Evolutionary conservation across 2,888 invertebrate species (phyloP).

Genomic region (Apoderus coryli): DNA sequence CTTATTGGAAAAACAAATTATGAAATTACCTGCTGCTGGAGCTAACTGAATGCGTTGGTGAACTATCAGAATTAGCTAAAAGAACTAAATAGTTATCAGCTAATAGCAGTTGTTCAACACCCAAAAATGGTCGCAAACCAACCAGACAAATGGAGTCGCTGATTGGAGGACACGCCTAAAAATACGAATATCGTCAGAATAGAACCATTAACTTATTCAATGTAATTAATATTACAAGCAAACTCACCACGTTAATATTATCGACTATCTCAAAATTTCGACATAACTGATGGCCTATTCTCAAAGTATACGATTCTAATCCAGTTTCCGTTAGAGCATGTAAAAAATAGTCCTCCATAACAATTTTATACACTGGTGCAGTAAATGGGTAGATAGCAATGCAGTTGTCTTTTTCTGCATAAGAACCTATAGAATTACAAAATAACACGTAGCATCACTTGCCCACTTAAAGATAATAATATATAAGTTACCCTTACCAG

Average conservation of each 20-base stretch:
- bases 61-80: slow-evolving; percentile 42
- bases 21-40: slow-evolving; percentile 31
- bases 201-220: too few species aligned
- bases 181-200: too few species aligned
- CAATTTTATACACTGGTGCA: slow-evolving; percentile 49
- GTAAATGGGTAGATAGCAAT: slow-evolving; percentile 58
- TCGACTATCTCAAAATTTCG: slow-evolving; percentile 35
- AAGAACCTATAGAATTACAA: too few species aligned
- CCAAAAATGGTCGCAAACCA: slow-evolving; percentile 51
- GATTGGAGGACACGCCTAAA: slow-evolving; percentile 39
- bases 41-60: slow-evolving; percentile 34
- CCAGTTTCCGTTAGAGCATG: slow-evolving; percentile 64
- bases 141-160: slow-evolving; percentile 50
- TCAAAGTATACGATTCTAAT: slow-evolving; percentile 58
- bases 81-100: slow-evolving; percentile 38
- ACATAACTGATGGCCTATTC: slow-evolving; percentile 46
- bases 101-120: slow-evolving; percentile 39
- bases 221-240: too few species aligned
- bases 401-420: slow-evolving; percentile 32
- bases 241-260: slow-evolving; percentile 30
- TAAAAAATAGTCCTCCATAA: slow-evolving; percentile 50
- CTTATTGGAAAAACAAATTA: too few species aligned
- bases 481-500: slow-evolving; percentile 26
- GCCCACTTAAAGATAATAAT: too few species aligned
- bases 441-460: too few species aligned